A percentile compares a stretch with the other conserved stretches of the same genome.
These are phyloP conservation scores for Prunella strophiata DNA, from an alignment of 2,797 vertebrate genomes.

Conservation along the genomic window DNA sequence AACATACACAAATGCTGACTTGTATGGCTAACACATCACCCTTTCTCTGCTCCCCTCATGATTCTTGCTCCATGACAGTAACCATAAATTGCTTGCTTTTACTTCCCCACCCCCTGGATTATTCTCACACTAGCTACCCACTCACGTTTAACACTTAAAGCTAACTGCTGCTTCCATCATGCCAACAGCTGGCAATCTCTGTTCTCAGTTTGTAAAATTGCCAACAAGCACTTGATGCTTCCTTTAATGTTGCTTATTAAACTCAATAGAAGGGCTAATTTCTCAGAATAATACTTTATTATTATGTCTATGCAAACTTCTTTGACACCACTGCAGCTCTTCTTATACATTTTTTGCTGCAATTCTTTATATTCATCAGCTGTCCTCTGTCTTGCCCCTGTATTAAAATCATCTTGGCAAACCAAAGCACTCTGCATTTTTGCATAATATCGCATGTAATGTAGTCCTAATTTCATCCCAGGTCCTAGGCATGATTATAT, in stretches of 20 bases:
- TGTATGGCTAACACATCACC: not conserved
- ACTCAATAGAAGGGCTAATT: not conserved
- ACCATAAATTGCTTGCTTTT: not conserved
- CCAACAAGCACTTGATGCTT: not conserved
- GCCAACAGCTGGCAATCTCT: not conserved
- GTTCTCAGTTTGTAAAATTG: not conserved
- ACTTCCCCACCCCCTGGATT: accelerated
- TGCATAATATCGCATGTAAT: not conserved
- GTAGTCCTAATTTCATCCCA: not conserved
- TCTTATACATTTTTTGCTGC: not conserved
- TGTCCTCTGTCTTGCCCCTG: not conserved
- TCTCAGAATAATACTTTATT: not conserved
- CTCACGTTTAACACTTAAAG: not conserved
- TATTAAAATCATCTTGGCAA: not conserved
- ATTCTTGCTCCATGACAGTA: not conserved
- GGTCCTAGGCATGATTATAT: not conserved
- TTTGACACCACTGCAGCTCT: not conserved
- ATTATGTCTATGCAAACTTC: not conserved
- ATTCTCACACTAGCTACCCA: not conserved
- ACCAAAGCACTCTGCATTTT: not conserved
- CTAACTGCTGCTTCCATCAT: not conserved
- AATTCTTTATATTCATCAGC: not conserved
- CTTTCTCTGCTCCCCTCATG: not conserved
- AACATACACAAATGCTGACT: not conserved
- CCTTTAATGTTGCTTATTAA: not conserved